phyloP scores from a whole-genome alignment of 1,140 invertebrate genomes.

The Drosophila insularis region DNA sequence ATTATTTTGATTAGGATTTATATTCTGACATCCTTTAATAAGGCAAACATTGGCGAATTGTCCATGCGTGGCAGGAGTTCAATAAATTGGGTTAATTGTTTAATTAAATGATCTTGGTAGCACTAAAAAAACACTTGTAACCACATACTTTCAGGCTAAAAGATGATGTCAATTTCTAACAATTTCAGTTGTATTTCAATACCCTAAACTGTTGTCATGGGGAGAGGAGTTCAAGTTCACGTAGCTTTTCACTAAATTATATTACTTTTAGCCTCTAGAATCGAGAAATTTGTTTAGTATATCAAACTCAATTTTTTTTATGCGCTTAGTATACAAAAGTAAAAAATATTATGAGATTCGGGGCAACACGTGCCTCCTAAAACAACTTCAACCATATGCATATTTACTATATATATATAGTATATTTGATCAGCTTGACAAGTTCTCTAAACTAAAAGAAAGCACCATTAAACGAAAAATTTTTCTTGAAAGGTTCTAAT shows the following conservation, averaged over 20 bases:
- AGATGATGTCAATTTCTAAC: neutral
- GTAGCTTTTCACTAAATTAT: neutral
- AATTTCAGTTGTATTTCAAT: neutral
- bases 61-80: neutral
- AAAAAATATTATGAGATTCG: too few species aligned
- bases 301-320: too few species aligned
- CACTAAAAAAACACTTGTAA: neutral
- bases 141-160: conserved; percentile 35
- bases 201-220: neutral
- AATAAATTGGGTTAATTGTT: too few species aligned
- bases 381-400: too few species aligned
- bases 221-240: neutral
- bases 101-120: neutral
- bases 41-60: neutral
- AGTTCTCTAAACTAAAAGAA: too few species aligned
- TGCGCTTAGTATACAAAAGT: too few species aligned
- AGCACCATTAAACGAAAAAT: too few species aligned
- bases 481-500: too few species aligned
- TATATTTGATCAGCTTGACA: neutral
- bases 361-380: too few species aligned
- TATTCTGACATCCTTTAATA: neutral
- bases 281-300: too few species aligned
- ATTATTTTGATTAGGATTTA: neutral
- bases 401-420: too few species aligned
- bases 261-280: neutral